A percentile compares a stretch with the other conserved stretches of the same genome.
Conservation (phyloP, 1,140 invertebrate genomes). For the Coptotermes formosanus region DNA sequence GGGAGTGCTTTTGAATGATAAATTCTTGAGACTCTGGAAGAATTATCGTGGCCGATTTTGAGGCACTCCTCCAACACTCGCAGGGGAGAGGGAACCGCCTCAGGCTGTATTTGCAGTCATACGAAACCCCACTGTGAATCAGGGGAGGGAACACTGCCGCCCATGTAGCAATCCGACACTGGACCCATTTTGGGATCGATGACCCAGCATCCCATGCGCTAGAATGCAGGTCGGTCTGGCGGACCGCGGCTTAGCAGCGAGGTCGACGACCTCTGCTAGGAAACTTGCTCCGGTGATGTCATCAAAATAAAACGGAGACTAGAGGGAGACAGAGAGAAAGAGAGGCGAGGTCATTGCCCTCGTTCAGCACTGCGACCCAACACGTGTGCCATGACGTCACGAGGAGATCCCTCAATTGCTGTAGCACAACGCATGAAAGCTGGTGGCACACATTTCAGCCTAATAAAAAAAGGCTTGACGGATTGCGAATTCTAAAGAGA, state of each 20-base stretch:
- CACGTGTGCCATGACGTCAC: not conserved
- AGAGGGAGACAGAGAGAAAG: not conserved
- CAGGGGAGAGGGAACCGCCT: too few species aligned
- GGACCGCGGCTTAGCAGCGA: not conserved
- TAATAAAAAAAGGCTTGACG: too few species aligned
- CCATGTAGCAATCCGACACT: not conserved
- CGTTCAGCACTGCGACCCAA: not conserved
- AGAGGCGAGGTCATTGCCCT: conserved; percentile 6
- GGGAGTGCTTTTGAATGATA: too few species aligned
- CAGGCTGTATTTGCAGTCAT: too few species aligned
- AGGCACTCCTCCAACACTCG: too few species aligned
- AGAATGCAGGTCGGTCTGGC: conserved; percentile 12
- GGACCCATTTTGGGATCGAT: not conserved
- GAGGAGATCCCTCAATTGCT: not conserved
- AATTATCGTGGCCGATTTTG: too few species aligned
- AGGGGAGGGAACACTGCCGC: not conserved
- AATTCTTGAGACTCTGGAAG: too few species aligned
- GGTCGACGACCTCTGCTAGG: not conserved
- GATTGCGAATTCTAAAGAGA: too few species aligned
- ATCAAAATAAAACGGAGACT: not conserved
- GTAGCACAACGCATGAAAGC: not conserved
- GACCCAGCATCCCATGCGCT: conserved; percentile 11
- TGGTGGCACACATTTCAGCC: not conserved
- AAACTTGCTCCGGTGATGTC: conserved; percentile 14
- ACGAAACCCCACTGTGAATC: too few species aligned